Conservation (phyloP, 1,140 invertebrate species). For the Drosophila tsacasi region DNA sequence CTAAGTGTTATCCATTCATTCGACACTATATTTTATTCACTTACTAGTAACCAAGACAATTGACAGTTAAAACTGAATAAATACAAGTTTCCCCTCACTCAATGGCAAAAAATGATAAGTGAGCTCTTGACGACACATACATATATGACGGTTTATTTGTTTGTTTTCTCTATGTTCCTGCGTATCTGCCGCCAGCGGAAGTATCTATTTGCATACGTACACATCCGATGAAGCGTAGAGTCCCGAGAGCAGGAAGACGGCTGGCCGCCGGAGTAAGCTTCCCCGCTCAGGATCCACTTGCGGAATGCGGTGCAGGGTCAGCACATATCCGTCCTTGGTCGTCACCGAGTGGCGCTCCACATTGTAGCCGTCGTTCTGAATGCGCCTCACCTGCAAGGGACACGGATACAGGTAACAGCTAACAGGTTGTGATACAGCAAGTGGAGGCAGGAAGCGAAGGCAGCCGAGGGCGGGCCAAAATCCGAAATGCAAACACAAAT, state of each 20-base stretch:
- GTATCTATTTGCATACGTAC: constrained; percentile 44
- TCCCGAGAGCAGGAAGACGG: constrained; percentile 89
- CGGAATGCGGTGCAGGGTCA: constrained; percentile 86
- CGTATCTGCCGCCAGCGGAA: constrained; percentile 25
- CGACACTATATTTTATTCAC: background rate
- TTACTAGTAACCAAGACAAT: background rate
- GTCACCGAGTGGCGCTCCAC: constrained; percentile 86
- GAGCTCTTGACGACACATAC: background rate
- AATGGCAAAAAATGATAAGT: background rate
- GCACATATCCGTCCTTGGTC: constrained; percentile 87
- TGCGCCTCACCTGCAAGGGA: constrained; percentile 76
- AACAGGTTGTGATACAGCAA: background rate
- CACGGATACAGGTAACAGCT: constrained; percentile 1
- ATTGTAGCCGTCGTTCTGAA: constrained; percentile 86
- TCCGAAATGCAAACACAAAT: constrained; percentile 31
- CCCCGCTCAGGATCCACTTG: constrained; percentile 80
- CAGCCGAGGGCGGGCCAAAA: constrained; percentile 13
- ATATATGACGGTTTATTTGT: background rate
- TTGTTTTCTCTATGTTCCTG: background rate
- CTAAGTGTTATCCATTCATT: background rate
- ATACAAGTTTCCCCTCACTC: background rate
- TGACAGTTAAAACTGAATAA: background rate
- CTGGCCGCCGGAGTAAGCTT: constrained; percentile 88
- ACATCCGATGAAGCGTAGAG: constrained; percentile 87
- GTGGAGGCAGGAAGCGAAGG: constrained; percentile 22